Conservation (phyloP, 2,888 invertebrate genomes). For the Tuta absoluta region DNA sequence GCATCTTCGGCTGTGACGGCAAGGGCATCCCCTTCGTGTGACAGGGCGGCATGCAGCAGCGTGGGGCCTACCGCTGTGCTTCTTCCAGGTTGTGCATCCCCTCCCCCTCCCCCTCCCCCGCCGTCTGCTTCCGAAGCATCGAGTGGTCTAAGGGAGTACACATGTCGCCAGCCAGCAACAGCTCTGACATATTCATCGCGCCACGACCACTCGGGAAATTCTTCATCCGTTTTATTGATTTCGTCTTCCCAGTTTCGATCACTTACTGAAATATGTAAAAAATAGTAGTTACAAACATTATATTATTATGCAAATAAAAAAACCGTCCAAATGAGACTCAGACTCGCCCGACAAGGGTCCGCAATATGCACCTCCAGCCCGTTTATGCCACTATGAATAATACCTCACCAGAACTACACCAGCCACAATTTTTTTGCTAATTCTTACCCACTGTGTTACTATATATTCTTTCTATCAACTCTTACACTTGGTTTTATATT, state of each 20-base stretch:
- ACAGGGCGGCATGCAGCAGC: conserved; percentile 42
- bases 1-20: conserved; percentile 49
- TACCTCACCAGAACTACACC: too few relatives aligned
- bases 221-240: neutral
- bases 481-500: too few relatives aligned
- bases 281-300: neutral
- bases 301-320: too few relatives aligned
- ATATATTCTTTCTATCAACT: too few relatives aligned
- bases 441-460: too few relatives aligned
- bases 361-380: too few relatives aligned
- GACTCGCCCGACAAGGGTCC: too few relatives aligned
- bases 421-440: too few relatives aligned
- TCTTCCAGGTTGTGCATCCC: neutral
- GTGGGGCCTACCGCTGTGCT: conserved; percentile 32
- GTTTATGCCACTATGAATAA: too few relatives aligned
- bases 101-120: neutral
- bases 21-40: conserved; percentile 36
- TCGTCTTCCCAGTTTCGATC: neutral
- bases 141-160: conserved; percentile 29
- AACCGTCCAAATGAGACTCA: too few relatives aligned
- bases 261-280: neutral
- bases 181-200: conserved; percentile 49
- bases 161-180: conserved; percentile 43
- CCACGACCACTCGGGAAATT: conserved; percentile 41
- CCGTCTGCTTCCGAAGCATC: neutral